Percentiles rank a stretch among this genome's conserved stretches.
These are phyloP conservation scores for Smithornis capensis DNA, from an alignment of 2,113 vertebrate genomes.

Conservation along the genomic window DNA sequence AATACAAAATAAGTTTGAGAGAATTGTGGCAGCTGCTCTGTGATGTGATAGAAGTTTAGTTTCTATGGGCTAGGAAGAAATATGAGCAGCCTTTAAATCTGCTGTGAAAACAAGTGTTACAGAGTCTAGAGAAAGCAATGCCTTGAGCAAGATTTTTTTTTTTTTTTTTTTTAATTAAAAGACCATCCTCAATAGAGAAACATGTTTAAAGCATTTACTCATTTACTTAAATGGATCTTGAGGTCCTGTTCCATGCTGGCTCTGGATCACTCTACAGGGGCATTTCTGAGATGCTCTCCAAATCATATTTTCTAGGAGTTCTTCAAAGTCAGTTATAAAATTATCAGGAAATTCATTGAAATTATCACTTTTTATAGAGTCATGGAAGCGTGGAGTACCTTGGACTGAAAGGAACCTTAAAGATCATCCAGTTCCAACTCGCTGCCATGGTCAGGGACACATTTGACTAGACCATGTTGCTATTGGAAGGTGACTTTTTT, in stretches of 20 bases:
- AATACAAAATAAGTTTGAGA: constrained; percentile 4
- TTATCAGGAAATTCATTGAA: neutral
- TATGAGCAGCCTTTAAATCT: neutral
- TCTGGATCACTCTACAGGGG: neutral
- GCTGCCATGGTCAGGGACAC: neutral
- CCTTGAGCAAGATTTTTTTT: neutral
- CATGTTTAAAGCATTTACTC: neutral
- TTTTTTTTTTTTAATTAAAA: neutral
- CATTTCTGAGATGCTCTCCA: neutral
- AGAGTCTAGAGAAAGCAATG: neutral
- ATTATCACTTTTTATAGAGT: neutral
- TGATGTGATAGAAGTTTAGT: neutral
- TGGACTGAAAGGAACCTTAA: neutral
- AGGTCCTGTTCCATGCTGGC: neutral
- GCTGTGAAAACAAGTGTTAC: neutral
- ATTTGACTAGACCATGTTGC: accelerated
- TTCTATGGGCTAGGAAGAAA: constrained; percentile 38
- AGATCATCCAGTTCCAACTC: neutral
- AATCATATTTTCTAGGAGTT: accelerated
- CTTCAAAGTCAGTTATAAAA: neutral
- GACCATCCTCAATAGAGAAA: accelerated
- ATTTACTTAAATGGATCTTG: neutral
- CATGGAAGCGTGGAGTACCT: accelerated
- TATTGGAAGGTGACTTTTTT: neutral
- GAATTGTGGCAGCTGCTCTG: neutral